Evolutionary conservation across 2,888 invertebrate genomes (phyloP), one percentile per base, ranked within the genome.

Genomic region (Caenorhabditis macrosperma): DNA sequence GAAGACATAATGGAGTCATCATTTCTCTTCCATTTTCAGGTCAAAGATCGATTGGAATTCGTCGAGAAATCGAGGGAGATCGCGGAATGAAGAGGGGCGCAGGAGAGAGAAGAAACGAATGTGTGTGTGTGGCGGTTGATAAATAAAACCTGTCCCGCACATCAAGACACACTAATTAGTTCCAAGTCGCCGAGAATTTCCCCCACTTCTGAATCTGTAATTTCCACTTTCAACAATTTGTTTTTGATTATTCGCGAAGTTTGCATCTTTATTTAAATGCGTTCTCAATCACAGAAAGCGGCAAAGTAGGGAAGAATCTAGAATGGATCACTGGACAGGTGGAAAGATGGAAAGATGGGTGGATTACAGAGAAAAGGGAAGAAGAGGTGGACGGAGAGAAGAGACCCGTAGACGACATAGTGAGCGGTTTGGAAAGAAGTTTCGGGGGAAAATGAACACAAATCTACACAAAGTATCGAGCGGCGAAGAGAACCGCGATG

Each of bases 401-500:
- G 28, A 54, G 63, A 68, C 60, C 66, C 75, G 60, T 59, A 33
- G 41, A 55, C 28, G 64, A 71, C 59, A 69, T 57, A 60, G 68
- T 69, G 69, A 68, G 63, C 67, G 68, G 68, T 69, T 77, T 69
- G 69, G 61, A 64, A 77, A 63, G 64, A 60, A 52, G 26, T 55
- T 59, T 35, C 63, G 63, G 63, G 63, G 17, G 54, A 71, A 33
- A 30, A 17, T 17, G 52, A 60, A 22, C 57, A 30, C n/a, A 30
- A 30, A 38, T 28, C 6, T 35, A 61, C 24, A 57, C 33, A 30
- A 64, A 30, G 48, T 54, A 44, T 89, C 85, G 30, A 90, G 84
- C 50, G 87, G 85, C 48, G 79, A 74, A 7, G 89, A 74, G 20
- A 88, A 74, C 28, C 26, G 59, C 35, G 20, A 75, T 54, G 2